Base-by-base conservation (phyloP, 2,797 vertebrate genomes). In the Clamator glandarius region DNA sequence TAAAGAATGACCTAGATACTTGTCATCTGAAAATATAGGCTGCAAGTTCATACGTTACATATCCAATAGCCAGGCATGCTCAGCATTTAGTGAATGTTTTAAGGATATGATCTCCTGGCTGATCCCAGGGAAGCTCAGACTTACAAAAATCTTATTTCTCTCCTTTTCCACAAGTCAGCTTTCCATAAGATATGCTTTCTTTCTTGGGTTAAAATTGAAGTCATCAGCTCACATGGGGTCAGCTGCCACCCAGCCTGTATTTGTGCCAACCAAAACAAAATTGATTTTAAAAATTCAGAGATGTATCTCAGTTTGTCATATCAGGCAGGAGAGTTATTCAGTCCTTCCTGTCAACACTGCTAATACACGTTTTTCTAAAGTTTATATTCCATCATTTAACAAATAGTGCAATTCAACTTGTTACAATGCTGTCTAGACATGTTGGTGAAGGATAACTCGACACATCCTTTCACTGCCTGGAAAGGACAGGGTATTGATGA, bases 401-500 rank as follows among this genome's bases (percentile, higher is more conserved):
- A 90, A 76, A 72, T 51, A 72, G 13, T 51, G 14, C 59, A 36
- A 42, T 83, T 94, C 42, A 69, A 73, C 4, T 1, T 67, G 26
- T 64, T 91, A 58, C 70, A 79, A 12, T 44, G 26, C 3, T 2
- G 18, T 81, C 69, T 54, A 26, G 54, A 64, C 1, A 2, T 26
- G 44, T 33, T 75, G 62, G 17, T 39, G 84, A 64, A 90, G 75
- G n/a, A 89, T 73, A 78, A 57, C 20, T 75, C 78, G 52, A 78
- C 74, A 61, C 0, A 6, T 87, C 74, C 62, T 90, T 93, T 90
- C 62, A 57, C 58, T 50, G 58, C 57, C 57, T 86, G 8, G 78
- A 75, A 93, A 84, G 74, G 55, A 55, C 62, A 61, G 50, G 20
- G 10, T 89, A 82, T 58, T 90, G 81, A 92, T 89, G 81, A 68